These are phyloP conservation scores for Heteractis magnifica DNA, from an alignment of 92 coral and sea anemone species.

Conservation along the genomic window DNA sequence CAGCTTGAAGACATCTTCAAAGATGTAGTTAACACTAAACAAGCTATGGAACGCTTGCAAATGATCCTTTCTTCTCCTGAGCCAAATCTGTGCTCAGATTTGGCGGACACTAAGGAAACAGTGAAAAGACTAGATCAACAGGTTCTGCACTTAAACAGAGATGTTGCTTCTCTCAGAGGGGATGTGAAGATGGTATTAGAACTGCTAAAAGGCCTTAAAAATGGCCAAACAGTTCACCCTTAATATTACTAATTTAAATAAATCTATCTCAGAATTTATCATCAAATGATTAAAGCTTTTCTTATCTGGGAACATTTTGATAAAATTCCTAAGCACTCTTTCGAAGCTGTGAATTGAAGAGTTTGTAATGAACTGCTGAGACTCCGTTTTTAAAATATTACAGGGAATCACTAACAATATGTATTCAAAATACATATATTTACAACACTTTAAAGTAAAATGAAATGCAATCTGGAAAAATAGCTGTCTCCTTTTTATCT, in stretches of 20 bases:
- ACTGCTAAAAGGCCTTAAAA: constrained; percentile 55
- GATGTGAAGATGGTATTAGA: constrained; percentile 72
- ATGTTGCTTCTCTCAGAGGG: constrained; percentile 63
- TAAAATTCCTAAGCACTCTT: too few relatives aligned
- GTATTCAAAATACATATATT: too few relatives aligned
- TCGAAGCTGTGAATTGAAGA: too few relatives aligned
- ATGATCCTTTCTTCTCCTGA: constrained; percentile 56
- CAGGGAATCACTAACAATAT: too few relatives aligned
- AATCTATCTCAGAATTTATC: neutral
- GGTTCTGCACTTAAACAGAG: constrained; percentile 59
- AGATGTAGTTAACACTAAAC: constrained; percentile 65
- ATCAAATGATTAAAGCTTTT: too few relatives aligned
- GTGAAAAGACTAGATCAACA: constrained; percentile 63
- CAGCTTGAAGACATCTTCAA: constrained; percentile 68
- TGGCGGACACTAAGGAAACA: constrained; percentile 68
- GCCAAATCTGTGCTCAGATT: constrained; percentile 35
- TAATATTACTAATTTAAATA: neutral
- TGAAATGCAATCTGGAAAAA: too few relatives aligned
- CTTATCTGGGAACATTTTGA: too few relatives aligned
- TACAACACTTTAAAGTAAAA: too few relatives aligned
- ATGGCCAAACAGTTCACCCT: constrained; percentile 32
- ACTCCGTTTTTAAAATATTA: too few relatives aligned
- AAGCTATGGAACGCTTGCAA: constrained; percentile 62
- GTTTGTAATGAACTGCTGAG: too few relatives aligned
- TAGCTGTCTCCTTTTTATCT: too few relatives aligned